Conservation (phyloP, 1,140 invertebrate genomes). For the Drosophila lowei region DNA sequence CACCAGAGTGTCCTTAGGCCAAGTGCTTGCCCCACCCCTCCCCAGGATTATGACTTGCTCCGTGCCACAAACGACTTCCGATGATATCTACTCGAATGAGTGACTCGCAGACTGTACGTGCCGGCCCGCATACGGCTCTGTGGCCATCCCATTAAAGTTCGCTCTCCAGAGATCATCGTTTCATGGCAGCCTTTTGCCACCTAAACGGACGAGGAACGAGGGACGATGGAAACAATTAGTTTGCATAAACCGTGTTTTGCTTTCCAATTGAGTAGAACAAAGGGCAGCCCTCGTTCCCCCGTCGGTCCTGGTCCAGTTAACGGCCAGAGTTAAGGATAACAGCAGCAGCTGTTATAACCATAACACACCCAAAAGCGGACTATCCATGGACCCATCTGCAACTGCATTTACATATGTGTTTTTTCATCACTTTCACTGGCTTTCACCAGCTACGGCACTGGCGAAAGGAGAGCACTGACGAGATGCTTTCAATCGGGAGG, state of each 20-base stretch:
- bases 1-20: too few relatives aligned
- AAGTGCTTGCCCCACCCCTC: too few relatives aligned
- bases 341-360: slow-evolving; percentile 74
- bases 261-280: slow-evolving; percentile 61
- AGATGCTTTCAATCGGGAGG: slow-evolving; percentile 54
- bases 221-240: slow-evolving; percentile 56
- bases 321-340: neutral
- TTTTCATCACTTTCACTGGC: slow-evolving; percentile 60
- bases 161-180: slow-evolving; percentile 3
- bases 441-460: slow-evolving; percentile 21
- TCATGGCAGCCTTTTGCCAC: slow-evolving; percentile 29
- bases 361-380: slow-evolving; percentile 58
- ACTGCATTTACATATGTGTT: slow-evolving; percentile 44
- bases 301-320: slow-evolving; percentile 17
- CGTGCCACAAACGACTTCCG: too few relatives aligned
- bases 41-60: too few relatives aligned
- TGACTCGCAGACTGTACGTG: slow-evolving; percentile 8
- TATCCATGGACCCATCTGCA: slow-evolving; percentile 55
- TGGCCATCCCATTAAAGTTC: slow-evolving; percentile 12
- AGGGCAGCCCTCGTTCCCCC: slow-evolving; percentile 9
- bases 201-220: neutral
- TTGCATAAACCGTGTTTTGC: slow-evolving; percentile 67
- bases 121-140: neutral
- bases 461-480: slow-evolving; percentile 16
- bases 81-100: too few relatives aligned